Base-by-base conservation (phyloP, 2,888 invertebrate species). In the Teleogryllus oceanicus region DNA sequence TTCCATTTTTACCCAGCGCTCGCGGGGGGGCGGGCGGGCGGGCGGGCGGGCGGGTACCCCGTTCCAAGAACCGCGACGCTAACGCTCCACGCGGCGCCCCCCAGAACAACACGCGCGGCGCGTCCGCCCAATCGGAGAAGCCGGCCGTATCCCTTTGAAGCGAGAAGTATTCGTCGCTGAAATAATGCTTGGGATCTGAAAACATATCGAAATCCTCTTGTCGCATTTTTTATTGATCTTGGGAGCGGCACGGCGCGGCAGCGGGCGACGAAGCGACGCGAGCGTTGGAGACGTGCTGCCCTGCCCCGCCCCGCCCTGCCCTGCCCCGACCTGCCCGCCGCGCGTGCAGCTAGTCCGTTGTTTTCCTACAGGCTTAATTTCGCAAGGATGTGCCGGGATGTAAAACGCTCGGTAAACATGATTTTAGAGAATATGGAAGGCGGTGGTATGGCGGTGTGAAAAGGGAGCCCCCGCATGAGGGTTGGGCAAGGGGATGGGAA, bases 151-250 rank as follows among this genome's bases (percentile, higher is more conserved):
- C 13, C 13, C 62, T 62, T n/a, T n/a, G 62, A 62, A 62, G 62
- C 13, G 62, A 62, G 62, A 62, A 62, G 62, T 62, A n/a, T 62
- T 62, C 37, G 62, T 62, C 62, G 62, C 62, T 62, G 62, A 62
- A 62, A 62, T 62, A 62, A 62, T 16, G 62, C 62, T 62, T 62
- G 62, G 13, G 62, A 62, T 62, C 16, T 16, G 62, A 62, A 62
- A 62, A 62, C 62, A 62, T 62, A 62, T 62, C 62, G 62, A n/a
- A 62, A 62, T 62, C 62, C 62, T 62, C 62, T 62, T 62, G 62
- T 62, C 62, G n/a, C 62, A 62, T 4, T 62, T n/a, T 62, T 62
- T 62, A 62, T 62, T 62, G 62, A 62, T 62, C 62, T 62, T 62
- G 16, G 4, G 62, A 62, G n/a, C 62, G 62, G 37, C 62, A 13